Evolutionary conservation across 2,113 vertebrate genomes (phyloP).

Genomic region (Dermatemys mawii): DNA sequence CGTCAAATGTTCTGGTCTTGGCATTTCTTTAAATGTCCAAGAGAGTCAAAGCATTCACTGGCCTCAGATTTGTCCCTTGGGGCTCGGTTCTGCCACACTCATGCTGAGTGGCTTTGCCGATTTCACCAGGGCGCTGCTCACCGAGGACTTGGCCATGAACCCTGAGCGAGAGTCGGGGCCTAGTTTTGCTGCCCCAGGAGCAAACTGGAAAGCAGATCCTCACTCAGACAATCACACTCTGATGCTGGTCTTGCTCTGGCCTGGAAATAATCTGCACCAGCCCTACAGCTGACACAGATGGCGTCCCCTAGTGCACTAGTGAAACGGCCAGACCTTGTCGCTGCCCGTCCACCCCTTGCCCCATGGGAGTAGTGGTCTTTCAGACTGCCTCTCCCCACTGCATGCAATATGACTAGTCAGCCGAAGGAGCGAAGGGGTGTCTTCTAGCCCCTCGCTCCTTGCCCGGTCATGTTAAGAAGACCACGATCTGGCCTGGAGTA

Average conservation of each 20-base stretch:
- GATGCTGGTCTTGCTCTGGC: background rate
- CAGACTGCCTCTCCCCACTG: background rate
- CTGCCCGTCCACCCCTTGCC: background rate
- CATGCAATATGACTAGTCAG: background rate
- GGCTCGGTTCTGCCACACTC: background rate
- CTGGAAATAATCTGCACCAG: background rate
- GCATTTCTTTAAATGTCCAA: background rate
- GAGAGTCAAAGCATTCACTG: background rate
- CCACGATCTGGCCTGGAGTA: too few species aligned
- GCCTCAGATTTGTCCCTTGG: background rate
- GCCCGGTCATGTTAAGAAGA: too few species aligned
- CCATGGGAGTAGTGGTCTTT: background rate
- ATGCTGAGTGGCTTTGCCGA: background rate
- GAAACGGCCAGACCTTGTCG: background rate
- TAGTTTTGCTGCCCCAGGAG: background rate
- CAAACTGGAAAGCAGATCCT: background rate
- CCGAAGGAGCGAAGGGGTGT: background rate
- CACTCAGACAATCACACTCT: background rate
- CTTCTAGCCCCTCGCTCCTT: background rate
- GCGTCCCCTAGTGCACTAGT: background rate
- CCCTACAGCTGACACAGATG: background rate
- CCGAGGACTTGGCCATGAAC: background rate
- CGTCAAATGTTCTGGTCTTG: background rate
- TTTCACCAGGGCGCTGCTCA: background rate
- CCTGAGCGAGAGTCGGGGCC: background rate